These are phyloP conservation scores for Dunckerocampus dactyliophorus DNA, from an alignment of 2,113 vertebrate species.

Conservation along the genomic window DNA sequence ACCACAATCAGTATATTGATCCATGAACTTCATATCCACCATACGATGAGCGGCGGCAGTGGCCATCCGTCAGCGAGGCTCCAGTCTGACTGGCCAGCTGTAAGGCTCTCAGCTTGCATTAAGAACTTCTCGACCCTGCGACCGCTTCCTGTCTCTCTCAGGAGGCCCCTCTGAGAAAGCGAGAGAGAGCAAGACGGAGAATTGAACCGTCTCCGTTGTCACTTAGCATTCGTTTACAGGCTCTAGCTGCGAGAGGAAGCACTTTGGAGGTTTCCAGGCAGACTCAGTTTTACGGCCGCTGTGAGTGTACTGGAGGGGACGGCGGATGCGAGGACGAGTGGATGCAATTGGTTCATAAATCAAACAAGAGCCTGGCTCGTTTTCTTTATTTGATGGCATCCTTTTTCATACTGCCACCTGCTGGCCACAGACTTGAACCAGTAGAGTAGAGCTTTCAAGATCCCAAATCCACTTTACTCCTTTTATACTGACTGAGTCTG, in stretches of 20 bases:
- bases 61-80: conserved; percentile 6
- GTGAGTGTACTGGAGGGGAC: conserved; percentile 1
- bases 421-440: neutral
- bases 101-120: neutral
- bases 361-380: neutral
- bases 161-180: conserved; percentile 3
- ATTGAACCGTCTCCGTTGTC: conserved; percentile 39
- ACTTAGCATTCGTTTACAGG: conserved; percentile 44
- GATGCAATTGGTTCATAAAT: neutral
- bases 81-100: conserved; percentile 20
- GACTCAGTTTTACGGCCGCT: conserved; percentile 28
- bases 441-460: no score
- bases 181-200: conserved; percentile 30
- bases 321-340: neutral
- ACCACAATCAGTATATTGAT: neutral
- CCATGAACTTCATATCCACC: neutral
- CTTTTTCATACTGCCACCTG: neutral
- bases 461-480: no score
- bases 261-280: conserved; percentile 49
- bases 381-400: neutral
- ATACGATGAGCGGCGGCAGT: neutral
- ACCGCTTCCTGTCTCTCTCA: conserved; percentile 34
- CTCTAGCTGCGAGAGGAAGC: conserved; percentile 34
- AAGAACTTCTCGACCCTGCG: neutral
- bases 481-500: no score